These are phyloP conservation scores for Drosophila anomelani DNA, from an alignment of 2,888 invertebrate species.

Conservation along the genomic window DNA sequence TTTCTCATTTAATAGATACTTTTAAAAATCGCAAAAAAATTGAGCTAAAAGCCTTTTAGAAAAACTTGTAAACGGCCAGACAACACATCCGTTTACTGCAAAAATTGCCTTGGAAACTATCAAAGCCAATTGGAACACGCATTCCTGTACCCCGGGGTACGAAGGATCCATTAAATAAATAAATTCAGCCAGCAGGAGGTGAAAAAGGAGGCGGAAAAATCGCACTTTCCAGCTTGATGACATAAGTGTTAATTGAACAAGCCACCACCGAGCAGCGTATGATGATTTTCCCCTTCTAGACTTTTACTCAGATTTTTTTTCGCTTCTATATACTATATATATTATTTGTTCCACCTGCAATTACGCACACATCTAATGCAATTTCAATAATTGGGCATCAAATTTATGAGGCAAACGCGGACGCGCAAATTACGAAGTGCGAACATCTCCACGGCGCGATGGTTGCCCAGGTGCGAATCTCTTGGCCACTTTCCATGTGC, in stretches of 20 bases:
- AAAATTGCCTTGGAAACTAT: constrained; percentile 4
- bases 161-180: constrained; percentile 46
- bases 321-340: not conserved
- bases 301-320: constrained; percentile 25
- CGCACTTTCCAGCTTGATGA: constrained; percentile 27
- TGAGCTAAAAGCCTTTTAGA: not conserved
- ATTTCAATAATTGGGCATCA: constrained; percentile 82
- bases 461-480: constrained; percentile 59
- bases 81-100: constrained; percentile 17
- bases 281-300: not conserved
- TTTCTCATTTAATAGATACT: not conserved
- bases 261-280: constrained; percentile 25
- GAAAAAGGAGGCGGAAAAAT: constrained; percentile 60
- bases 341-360: constrained; percentile 42
- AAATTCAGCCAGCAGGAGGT: constrained; percentile 80
- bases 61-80: constrained; percentile 16
- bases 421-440: constrained; percentile 72
- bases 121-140: not conserved
- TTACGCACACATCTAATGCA: constrained; percentile 77
- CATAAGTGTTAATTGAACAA: constrained; percentile 78
- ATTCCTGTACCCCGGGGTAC: not conserved
- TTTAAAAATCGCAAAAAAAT: not conserved
- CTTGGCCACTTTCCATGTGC: constrained; percentile 23
- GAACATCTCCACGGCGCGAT: constrained; percentile 52
- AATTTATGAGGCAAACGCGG: constrained; percentile 77